phyloP scores from a whole-genome alignment of 2,888 invertebrate genomes.

The Pyrrhosoma nymphula region DNA sequence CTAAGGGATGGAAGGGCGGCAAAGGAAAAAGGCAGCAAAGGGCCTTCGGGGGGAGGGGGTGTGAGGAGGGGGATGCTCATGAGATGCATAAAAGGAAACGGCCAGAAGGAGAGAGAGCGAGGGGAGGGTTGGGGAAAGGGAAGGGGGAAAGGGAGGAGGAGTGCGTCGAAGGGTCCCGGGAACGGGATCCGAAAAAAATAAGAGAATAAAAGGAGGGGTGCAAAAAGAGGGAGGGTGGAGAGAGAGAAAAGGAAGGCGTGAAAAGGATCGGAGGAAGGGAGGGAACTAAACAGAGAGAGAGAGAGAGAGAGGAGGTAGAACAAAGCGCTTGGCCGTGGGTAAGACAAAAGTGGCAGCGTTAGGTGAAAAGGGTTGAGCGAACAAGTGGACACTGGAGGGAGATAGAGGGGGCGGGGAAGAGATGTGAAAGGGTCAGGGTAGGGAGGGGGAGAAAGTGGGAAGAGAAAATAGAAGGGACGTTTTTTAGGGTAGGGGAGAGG shows the following conservation, averaged over 20 bases:
- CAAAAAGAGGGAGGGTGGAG: not conserved
- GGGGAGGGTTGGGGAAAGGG: not conserved
- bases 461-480: not conserved
- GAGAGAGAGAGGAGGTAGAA: not conserved
- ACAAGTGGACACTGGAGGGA: constrained; percentile 28
- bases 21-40: not conserved
- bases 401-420: not conserved
- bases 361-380: constrained; percentile 34
- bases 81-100: constrained; percentile 42
- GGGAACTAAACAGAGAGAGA: not conserved
- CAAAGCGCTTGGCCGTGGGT: not conserved
- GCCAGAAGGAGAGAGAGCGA: not conserved
- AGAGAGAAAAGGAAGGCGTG: not conserved
- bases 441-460: not conserved
- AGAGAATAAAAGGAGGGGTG: not conserved
- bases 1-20: not conserved
- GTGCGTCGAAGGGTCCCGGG: not conserved
- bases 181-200: not conserved
- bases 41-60: not conserved
- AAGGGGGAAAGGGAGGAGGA: not conserved
- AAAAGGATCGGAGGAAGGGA: not conserved
- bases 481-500: not conserved
- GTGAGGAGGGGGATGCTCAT: not conserved
- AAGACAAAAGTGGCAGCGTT: constrained; percentile 61
- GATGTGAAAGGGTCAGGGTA: not conserved